These are phyloP conservation scores for Enteromius argenteus DNA, from an alignment of 2,797 vertebrate genomes.

Conservation along the genomic window DNA sequence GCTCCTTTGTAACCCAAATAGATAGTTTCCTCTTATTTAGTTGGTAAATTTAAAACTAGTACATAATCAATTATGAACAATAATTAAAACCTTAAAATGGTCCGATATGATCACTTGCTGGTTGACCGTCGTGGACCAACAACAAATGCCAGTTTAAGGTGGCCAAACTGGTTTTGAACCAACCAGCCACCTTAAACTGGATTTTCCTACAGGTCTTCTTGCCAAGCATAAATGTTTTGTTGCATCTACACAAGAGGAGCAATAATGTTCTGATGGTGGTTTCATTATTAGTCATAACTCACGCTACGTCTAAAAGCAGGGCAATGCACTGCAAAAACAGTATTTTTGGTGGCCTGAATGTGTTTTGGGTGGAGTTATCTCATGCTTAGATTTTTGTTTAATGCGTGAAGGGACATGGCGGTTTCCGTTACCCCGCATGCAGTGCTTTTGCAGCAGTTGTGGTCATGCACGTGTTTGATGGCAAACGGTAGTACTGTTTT, in stretches of 20 bases:
- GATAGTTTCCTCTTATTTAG: neutral
- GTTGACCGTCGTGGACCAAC: neutral
- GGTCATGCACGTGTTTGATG: constrained; percentile 29
- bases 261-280: neutral
- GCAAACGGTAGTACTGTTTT: neutral
- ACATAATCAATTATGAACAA: neutral
- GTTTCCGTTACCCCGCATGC: constrained; percentile 4
- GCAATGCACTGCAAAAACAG: neutral
- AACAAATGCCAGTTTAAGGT: neutral
- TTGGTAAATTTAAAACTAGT: neutral
- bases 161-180: neutral
- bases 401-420: neutral
- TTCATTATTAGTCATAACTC: neutral
- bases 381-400: neutral
- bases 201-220: neutral
- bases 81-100: neutral
- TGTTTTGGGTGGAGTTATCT: neutral
- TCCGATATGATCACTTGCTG: neutral
- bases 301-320: neutral
- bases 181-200: neutral
- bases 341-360: neutral
- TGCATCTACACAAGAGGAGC: constrained; percentile 3
- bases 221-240: neutral
- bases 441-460: constrained; percentile 9
- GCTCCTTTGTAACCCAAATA: neutral